phyloP scores from a whole-genome alignment of 2,113 vertebrate species.

The Aegotheles bennettii region DNA sequence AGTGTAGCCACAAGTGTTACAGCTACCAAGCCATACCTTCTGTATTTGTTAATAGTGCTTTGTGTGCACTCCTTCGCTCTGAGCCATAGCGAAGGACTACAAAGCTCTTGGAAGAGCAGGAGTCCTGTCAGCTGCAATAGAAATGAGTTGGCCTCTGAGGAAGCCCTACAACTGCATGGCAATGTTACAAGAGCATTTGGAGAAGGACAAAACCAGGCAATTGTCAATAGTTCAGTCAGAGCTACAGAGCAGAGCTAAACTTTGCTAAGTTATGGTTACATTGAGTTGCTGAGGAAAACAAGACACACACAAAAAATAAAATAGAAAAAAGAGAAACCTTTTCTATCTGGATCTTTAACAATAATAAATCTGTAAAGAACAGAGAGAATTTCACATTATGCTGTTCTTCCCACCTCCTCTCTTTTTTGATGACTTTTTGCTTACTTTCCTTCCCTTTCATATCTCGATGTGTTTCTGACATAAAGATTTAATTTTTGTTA shows the following conservation, averaged over 20 bases:
- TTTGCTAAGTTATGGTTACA: neutral
- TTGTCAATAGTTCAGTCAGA: neutral
- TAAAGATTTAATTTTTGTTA: neutral
- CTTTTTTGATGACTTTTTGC: neutral
- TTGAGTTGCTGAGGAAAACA: neutral
- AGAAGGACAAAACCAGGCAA: neutral
- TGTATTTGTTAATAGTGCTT: neutral
- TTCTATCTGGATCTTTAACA: neutral
- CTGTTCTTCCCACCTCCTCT: neutral
- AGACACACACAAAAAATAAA: neutral
- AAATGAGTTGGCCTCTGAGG: neutral
- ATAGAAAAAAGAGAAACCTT: neutral
- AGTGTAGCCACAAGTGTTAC: neutral
- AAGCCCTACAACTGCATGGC: neutral
- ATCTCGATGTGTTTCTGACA: neutral
- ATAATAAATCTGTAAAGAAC: neutral
- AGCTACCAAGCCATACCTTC: neutral
- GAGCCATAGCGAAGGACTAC: neutral
- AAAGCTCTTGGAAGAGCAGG: neutral
- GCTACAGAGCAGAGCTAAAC: neutral
- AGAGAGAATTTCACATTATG: slow-evolving; percentile 16
- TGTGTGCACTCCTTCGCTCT: neutral
- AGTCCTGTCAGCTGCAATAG: neutral
- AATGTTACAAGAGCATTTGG: neutral
- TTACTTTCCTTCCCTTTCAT: neutral